Percentiles rank a stretch among this genome's conserved stretches.
Conservation (phyloP, 2,113 vertebrate genomes). For the Regulus satrapa region DNA sequence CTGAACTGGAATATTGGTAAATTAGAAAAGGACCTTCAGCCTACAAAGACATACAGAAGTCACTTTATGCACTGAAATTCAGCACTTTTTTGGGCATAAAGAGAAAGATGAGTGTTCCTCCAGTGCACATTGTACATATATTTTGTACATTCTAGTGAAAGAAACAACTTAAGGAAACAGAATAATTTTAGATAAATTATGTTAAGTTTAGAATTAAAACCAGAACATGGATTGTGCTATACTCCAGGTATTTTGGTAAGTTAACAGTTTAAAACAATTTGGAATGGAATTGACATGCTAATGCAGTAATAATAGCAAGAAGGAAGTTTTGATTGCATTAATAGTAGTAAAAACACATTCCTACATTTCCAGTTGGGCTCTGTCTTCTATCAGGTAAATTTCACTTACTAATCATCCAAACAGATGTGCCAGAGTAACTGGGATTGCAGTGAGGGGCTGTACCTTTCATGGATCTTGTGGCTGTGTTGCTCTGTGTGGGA, state of each 20-base stretch:
- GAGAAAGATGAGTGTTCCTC: not conserved
- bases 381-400: conserved; percentile 46
- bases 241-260: conserved; percentile 26
- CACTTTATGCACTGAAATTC: not conserved
- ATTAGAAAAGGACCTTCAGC: not conserved
- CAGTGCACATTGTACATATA: not conserved
- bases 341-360: conserved; percentile 58
- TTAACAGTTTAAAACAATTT: conserved; percentile 39
- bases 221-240: not conserved
- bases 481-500: not conserved
- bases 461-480: not conserved
- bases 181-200: conserved; percentile 31
- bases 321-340: conserved; percentile 60
- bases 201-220: conserved; percentile 28
- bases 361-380: conserved; percentile 39
- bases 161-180: not conserved
- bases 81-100: not conserved
- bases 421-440: not conserved
- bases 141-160: not conserved
- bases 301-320: conserved; percentile 37
- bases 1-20: not conserved
- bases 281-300: not conserved
- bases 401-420: not conserved
- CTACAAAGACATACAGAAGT: not conserved
- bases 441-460: not conserved